A percentile compares a stretch with the other conserved stretches of the same genome.
Conservation (phyloP, 1,140 invertebrate species). For the Drosophila baimaii region DNA sequence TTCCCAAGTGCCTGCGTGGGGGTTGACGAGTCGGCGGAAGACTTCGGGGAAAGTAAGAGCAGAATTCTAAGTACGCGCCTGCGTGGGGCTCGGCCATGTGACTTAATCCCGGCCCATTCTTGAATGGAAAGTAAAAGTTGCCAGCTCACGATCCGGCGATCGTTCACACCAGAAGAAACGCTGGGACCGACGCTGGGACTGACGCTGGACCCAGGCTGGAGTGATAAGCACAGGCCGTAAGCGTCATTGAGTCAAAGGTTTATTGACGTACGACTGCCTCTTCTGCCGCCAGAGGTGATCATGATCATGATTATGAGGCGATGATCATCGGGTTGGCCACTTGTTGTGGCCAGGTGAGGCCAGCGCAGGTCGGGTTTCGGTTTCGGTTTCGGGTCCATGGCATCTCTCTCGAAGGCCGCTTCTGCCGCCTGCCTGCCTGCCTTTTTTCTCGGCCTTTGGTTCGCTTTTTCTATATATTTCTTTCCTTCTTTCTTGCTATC, state of each 20-base stretch:
- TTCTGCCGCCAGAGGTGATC: slow-evolving; percentile 28
- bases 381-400: slow-evolving; percentile 61
- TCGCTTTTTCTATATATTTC: slow-evolving; percentile 39
- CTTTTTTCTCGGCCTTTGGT: slow-evolving; percentile 23
- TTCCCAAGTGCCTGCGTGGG: slow-evolving; percentile 62
- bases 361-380: slow-evolving; percentile 29
- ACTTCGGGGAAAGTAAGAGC: slow-evolving; percentile 55
- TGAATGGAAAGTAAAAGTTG: slow-evolving; percentile 79
- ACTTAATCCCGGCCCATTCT: slow-evolving; percentile 72
- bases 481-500: slow-evolving; percentile 51
- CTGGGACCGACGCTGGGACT: slow-evolving; percentile 13
- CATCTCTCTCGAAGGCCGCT: slow-evolving; percentile 73
- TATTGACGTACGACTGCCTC: slow-evolving; percentile 68
- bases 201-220: slow-evolving; percentile 12
- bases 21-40: slow-evolving; percentile 4
- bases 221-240: slow-evolving; percentile 69
- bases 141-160: slow-evolving; percentile 46
- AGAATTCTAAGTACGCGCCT: slow-evolving; percentile 59
- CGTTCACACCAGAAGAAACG: slow-evolving; percentile 37
- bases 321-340: slow-evolving; percentile 52
- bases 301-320: slow-evolving; percentile 43
- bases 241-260: slow-evolving; percentile 74
- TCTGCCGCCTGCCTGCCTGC: slow-evolving; percentile 35
- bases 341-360: slow-evolving; percentile 70
- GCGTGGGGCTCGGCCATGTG: slow-evolving; percentile 33